Evolutionary conservation across 2,113 vertebrate species (phyloP).

Genomic region (Vidua chalybeata): DNA sequence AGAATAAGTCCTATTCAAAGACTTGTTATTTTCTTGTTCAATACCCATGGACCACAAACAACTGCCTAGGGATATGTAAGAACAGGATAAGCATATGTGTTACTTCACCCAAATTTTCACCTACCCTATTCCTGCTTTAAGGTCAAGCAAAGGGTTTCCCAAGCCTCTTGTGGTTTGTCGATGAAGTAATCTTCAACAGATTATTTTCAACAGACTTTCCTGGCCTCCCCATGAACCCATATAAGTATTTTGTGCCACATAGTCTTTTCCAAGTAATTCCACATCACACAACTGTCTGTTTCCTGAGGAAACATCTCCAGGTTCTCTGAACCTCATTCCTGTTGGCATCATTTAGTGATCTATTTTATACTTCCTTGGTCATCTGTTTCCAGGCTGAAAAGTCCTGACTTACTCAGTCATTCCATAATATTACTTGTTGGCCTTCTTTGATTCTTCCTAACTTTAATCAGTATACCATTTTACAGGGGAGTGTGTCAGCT

Average conservation of each 20-base stretch:
- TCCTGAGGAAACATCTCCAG: neutral
- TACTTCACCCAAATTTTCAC: neutral
- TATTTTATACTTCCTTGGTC: accelerated
- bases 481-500: neutral
- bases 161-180: neutral
- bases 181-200: neutral
- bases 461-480: neutral
- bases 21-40: neutral
- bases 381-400: neutral
- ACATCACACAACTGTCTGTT: neutral
- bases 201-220: neutral
- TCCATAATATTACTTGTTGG: neutral
- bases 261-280: neutral
- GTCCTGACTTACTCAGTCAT: neutral
- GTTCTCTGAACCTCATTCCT: neutral
- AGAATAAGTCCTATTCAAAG: neutral
- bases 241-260: neutral
- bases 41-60: neutral
- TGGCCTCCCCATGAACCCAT: neutral
- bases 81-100: neutral
- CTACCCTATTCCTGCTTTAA: neutral
- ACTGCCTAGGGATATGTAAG: neutral
- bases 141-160: neutral
- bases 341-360: neutral
- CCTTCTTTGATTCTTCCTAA: neutral